Evolutionary conservation across 2,888 invertebrate species (phyloP), one percentile per base, ranked within the genome.

Genomic region (Minunthozetes semirufus): DNA sequence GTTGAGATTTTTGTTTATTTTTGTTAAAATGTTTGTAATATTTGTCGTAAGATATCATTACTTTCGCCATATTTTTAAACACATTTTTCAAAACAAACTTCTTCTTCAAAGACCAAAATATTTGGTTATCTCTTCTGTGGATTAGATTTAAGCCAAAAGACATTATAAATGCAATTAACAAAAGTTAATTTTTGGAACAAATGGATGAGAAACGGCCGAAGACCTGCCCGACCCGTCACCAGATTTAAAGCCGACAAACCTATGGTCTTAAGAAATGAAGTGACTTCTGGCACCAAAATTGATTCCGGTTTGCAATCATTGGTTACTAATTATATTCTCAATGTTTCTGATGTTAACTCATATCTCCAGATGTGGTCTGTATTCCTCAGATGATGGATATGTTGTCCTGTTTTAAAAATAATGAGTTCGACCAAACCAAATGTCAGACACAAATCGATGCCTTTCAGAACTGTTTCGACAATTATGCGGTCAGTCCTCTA

Each of bases 121-220:
- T 53, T 53, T 13, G 22, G 13, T 42, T 42, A 42, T 42, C 11
- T 6, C 11, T 42, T 13, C 5, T 42, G 1, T 42, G 8, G 1
- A 13, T 42, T 42, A 42, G 11, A 6, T 33, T 42, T 42, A 11
- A 13, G 42, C 1, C 1, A 13, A 42, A 1, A 9, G 42, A 13
- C 8, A 42, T 42, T 9, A 1, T 4, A 2, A 17, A 70, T 70
- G 70, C 70, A 70, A 25, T 70, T 70, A 27, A 70, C 70, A 0
- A 22, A 27, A 25, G 48, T 48, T 3, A 70, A 70, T n/a, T 46
- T 5, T 25, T 75, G 75, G 72, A 72, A 73, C 68, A 75, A 73
- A 68, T 75, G 75, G 75, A 72, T 72, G 75, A 63, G 46, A 25
- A 74, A 77, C 72, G 78, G 78, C 72, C 76, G 78, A 75, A 74